Evolutionary conservation across 2,888 invertebrate species (phyloP), one percentile per base, ranked within the genome.

Genomic region (Sinhomidia bicolor): DNA sequence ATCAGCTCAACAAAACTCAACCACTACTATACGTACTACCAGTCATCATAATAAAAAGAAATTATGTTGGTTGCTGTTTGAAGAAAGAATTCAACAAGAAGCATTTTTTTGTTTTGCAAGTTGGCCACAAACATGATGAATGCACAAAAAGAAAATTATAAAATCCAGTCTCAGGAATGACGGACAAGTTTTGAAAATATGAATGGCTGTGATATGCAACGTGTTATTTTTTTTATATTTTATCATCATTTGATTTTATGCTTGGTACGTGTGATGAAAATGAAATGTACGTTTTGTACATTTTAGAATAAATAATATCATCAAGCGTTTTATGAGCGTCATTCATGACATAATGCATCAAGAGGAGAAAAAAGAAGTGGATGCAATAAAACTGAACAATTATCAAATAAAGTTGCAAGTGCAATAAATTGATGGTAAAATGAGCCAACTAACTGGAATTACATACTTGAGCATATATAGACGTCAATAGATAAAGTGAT

Each of bases 141-240:
- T 36, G 36, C 7, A 36, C 36, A 36, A 36, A 17, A 71, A 41
- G 36, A 71, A 29, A 62, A 62, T 29, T 20, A 17, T 36, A 41
- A 44, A 71, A 71, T 71, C 68, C 44, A 44, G 68, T 71, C 12
- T 36, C 12, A 41, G n/a, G 41, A 71, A n/a, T 71, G 68, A 20
- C 68, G 68, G 68, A 71, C 68, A 71, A 71, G 68, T 71, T 71
- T 71, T 36, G 10, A 71, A 44, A 71, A 71, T 41, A 57, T 57
- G 57, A 57, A 36, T 71, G 20, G 17, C 68, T 10, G 41, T 20
- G 41, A 41, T 71, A 20, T 71, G 32, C 44, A 41, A 71, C 14
- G 12, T 71, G 29, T 68, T 68, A 41, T 29, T 62, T n/a, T 71
- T 71, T 71, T 71, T 41, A 20, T 71, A 41, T 71, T 71, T n/a